Evolutionary conservation across 2,113 vertebrate genomes (phyloP).

Genomic region (Rhinolophus ferrumequinum): DNA sequence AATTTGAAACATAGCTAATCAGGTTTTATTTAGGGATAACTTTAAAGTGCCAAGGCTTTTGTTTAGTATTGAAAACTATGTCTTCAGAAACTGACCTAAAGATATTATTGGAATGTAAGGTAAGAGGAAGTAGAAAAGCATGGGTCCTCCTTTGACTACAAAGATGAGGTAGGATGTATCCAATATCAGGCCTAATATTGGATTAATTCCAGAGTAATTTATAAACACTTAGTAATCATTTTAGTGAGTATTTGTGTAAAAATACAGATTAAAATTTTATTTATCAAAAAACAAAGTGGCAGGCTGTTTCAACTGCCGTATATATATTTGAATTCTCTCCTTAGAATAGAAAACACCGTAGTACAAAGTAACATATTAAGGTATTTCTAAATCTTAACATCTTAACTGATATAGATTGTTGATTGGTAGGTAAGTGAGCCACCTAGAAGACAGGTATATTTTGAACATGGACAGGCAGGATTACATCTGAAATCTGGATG

Average conservation of each 20-base stretch:
- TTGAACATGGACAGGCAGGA: not conserved
- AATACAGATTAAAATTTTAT: constrained; percentile 35
- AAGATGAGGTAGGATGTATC: not conserved
- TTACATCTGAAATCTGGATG: not conserved
- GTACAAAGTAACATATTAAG: not conserved
- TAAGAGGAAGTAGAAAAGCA: not conserved
- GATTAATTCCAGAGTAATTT: constrained; percentile 14
- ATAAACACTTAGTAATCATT: not conserved
- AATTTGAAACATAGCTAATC: not conserved
- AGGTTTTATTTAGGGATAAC: not conserved
- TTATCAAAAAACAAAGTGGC: not conserved
- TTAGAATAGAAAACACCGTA: not conserved
- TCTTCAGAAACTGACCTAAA: constrained; percentile 28
- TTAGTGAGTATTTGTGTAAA: not conserved
- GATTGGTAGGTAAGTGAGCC: not conserved
- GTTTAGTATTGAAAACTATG: constrained; percentile 20
- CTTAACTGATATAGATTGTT: not conserved
- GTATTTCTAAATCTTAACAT: constrained; percentile 12
- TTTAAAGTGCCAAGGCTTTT: not conserved
- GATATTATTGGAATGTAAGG: not conserved
- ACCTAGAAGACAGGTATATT: not conserved
- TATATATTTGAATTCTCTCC: not conserved
- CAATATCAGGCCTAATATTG: not conserved
- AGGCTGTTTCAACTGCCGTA: not conserved
- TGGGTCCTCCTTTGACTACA: not conserved